Evolutionary conservation across 2,113 vertebrate species (phyloP), one percentile per base, ranked within the genome.

Genomic region (Nibea coibor): DNA sequence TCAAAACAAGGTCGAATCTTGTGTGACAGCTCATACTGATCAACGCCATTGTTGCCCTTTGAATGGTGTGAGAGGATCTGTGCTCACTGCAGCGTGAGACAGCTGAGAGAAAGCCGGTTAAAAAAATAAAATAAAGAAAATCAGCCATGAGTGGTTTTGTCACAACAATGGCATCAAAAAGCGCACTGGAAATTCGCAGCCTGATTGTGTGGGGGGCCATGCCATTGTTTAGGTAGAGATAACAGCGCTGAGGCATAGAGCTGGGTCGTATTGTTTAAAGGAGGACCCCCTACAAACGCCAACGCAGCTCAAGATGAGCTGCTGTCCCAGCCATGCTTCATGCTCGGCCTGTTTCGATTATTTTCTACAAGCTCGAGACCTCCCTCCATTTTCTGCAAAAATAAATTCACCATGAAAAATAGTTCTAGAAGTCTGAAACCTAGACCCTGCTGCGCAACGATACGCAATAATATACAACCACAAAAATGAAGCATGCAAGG

Each of bases 141-240:
- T 87, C 82, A 81, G 64, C 8, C 45, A n/a, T 65, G 73, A 88
- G 81, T 77, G 79, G 65, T 74, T 86, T 75, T 91, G 89, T 87
- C 87, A 76, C 83, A 93, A 93, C 91, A 94, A 93, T 88, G 83
- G 86, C 89, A 90, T 92, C 86, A 90, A 87, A 92, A 87, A 73
- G 76, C 24, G 31, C 72, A 81, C 74, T 93, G 83, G 78, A 93
- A 90, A 91, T 86, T 72, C 83, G 81, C 51, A 69, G 78, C 61
- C 35, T 58, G 56, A 87, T 82, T 77, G 82, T 75, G 62, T 9
- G 35, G 35, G 81, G 69, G 84, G 73, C 47, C 66, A 39, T 70
- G 83, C 72, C 80, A 90, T 91, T 93, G 93, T 94, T 92, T 86
- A 72, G 76, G 66, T 83, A 75, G 79, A 89, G 86, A 92, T 88